Evolutionary conservation across 1,140 invertebrate species (phyloP).

Genomic region (Metopolophium dirhodum): DNA sequence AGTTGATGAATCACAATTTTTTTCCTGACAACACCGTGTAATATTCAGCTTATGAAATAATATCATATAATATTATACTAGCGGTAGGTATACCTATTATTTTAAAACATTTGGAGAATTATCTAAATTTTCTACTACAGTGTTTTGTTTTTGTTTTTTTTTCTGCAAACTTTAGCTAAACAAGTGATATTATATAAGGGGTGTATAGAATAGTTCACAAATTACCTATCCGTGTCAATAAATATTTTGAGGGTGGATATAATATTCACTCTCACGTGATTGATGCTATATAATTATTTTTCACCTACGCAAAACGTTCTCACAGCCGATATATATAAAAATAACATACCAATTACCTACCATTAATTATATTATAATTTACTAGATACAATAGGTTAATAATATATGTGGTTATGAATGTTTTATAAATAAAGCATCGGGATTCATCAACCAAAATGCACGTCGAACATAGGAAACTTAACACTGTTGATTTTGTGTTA

Average conservation of each 20-base stretch:
- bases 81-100: too few relatives aligned
- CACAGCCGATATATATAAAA: not conserved
- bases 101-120: too few relatives aligned
- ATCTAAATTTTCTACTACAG: too few relatives aligned
- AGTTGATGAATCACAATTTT: too few relatives aligned
- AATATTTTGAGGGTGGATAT: not conserved
- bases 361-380: not conserved
- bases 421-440: not conserved
- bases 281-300: conserved; percentile 7
- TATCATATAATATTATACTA: too few relatives aligned
- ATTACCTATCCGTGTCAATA: not conserved
- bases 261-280: not conserved
- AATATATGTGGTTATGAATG: not conserved
- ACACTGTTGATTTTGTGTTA: conserved; percentile 27
- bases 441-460: not conserved
- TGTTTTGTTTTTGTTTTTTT: not conserved
- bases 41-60: too few relatives aligned
- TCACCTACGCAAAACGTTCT: not conserved
- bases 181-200: not conserved
- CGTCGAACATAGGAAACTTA: not conserved
- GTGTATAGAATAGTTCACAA: not conserved
- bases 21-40: too few relatives aligned
- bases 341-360: not conserved
- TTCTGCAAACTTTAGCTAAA: not conserved
- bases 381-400: not conserved